Base-by-base conservation (phyloP, 2,888 invertebrate genomes). In the Thysanoteuthis rhombus region DNA sequence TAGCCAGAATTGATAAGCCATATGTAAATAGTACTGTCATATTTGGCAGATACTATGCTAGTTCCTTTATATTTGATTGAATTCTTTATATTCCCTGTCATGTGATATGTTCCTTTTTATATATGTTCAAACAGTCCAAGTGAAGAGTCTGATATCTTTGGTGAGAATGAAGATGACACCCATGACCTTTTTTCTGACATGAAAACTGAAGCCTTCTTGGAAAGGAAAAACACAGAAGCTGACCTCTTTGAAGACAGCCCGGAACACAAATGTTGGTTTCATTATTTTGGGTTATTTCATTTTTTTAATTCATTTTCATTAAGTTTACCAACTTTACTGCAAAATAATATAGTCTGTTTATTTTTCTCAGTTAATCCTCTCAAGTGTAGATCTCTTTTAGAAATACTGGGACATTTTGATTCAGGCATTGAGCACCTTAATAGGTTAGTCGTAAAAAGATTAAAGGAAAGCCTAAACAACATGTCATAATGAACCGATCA, bases 71-170 rank as follows among this genome's bases (percentile, higher is more conserved):
- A 89, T 28, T 89, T 89, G 38, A 38, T 36, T 92, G 19, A n/a
- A 42, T 92, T 25, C 1, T 38, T 92, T n/a, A 38, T 92, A 38
- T 42, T n/a, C 3, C 12, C 42, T 38, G 8, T 92, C 32, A 92
- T 39, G 40, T 39, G 40, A 40, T 22, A 92, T 40, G 42, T 38
- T 36, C 28, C 5, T 52, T 38, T 36, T 36, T 47, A 2, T 58
- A 32, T 47, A 1, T 93, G 1, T 58, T 38, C 6, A 10, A 91
- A 91, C 28, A 58, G 93, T 38, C 47, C 47, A 93, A 93, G 32
- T 19, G 93, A 93, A 22, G 93, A 93, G 2, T 39, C 42, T 58
- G 47, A 93, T 52, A 93, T 93, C 47, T 93, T 93, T 93, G 93
- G 93, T 38, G 93, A 93, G 52, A 36, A 47, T 16, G 93, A 93